Base-by-base conservation (phyloP, 2,888 invertebrate species). In the Neria commutata region DNA sequence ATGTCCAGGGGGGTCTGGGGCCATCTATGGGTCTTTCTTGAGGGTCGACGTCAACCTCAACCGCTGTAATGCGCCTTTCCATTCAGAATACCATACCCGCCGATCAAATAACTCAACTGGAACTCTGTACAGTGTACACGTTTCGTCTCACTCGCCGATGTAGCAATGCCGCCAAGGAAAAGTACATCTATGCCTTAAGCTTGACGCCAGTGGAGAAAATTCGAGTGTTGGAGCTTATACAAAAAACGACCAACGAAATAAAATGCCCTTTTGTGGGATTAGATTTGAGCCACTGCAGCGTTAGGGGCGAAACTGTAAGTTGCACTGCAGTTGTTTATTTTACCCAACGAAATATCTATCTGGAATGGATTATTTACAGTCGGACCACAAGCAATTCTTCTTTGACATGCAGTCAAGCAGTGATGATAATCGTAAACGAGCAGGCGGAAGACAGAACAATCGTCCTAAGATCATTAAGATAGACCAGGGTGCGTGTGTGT, bases 171-270 rank as follows among this genome's bases (percentile, higher is more conserved):
- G 81, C 84, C 1, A 97, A 96, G 76, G 86, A 88, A 62, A 96
- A 95, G 83, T 97, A 94, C 89, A 83, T 99, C 14, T 98, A 98
- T 79, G 98, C 98, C 0, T 87, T 97, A 60, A 92, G 88, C 71
- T 83, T 98, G 26, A 89, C 88, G 47, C 95, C 98, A 0, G 86
- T 95, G 46, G 87, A 88, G 47, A 87, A 89, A 75, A 91, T 94
- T 86, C 86, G 90, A 16, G 79, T 89, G 65, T 85, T 87, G 1
- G 95, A 96, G 58, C 83, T 96, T 10, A 83, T 90, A 37, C 90
- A 91, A 76, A 91, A 88, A 70, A 94, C 95, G 0, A 91, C 91
- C 0, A 94, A 95, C 79, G 92, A 94, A 74, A 94, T 94, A 0
- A 83, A 86, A 19, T 92, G 91, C 77, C 98, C 98, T 0, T 98